Evolutionary conservation across 1,140 invertebrate genomes (phyloP), one percentile per base, ranked within the genome.

Genomic region (Leptopilina clavipes): DNA sequence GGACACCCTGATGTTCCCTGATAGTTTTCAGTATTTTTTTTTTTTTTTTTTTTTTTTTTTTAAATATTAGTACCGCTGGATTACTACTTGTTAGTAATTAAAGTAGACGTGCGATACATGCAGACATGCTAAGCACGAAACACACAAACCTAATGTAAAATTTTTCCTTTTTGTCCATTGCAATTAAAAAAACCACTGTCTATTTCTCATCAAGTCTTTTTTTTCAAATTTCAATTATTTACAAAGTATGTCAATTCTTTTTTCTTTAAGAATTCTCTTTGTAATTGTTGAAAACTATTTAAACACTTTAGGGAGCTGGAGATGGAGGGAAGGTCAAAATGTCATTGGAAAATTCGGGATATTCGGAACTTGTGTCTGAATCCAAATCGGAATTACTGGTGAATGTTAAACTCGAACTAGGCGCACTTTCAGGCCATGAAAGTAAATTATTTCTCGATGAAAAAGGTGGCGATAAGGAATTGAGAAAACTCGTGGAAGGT

Each of bases 321-420:
- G 89, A 91, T 3, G 88, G 87, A 11, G 87, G 89, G 71, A 91
- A 90, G 0, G 87, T 89, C 7, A 87, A 71, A 31, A 86, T 83
- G 70, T 91, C 90, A 56, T 86, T 89, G 1, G 83, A 87, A 48
- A 91, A 91, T 74, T 91, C 91, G 0, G 89, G 89, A 77, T 91
- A 91, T 37, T 91, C 91, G 0, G 88, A 88, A 52, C 89, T 90
- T 0, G 88, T 89, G 44, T 90, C 89, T 0, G 89, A 90, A 71
- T 91, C 90, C 0, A 90, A 70, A 40, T 90, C 90, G 0, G 89
- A 88, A 44, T 89, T 90, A 45, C 88, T 90, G 0, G 90, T 91
- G n/a, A 91, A 91, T 0, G 89, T 90, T 6, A 90, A 48, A 74
- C 89, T 89, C 3, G 89, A 90, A 65, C 88, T 90, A 0, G 89